These are phyloP conservation scores for Eudyptes chrysolophus DNA, from an alignment of 2,113 vertebrate species.

Conservation along the genomic window DNA sequence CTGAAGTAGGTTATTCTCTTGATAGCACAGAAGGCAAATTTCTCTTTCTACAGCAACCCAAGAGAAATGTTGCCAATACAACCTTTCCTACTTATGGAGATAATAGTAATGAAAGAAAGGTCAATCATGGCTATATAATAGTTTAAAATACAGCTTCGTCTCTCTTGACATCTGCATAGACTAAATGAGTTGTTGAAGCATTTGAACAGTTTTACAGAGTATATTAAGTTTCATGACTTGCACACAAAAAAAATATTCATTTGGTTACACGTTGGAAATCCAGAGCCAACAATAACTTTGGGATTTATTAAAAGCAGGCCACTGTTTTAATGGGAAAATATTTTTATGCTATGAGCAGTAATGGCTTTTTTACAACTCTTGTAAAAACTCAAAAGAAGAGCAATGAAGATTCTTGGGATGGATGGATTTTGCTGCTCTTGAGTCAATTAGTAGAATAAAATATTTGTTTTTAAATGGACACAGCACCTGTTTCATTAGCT, in stretches of 20 bases:
- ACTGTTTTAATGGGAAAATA: slow-evolving; percentile 71
- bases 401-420: slow-evolving; percentile 12
- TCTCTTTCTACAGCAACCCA: neutral
- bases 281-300: slow-evolving; percentile 67
- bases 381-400: slow-evolving; percentile 43
- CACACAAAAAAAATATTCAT: slow-evolving; percentile 62
- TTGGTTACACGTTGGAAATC: slow-evolving; percentile 57
- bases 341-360: slow-evolving; percentile 61
- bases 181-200: slow-evolving; percentile 63
- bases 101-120: slow-evolving; percentile 27
- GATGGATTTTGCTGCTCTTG: slow-evolving; percentile 5
- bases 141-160: slow-evolving; percentile 24
- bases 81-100: neutral
- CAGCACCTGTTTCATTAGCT: slow-evolving; percentile 30
- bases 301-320: slow-evolving; percentile 73
- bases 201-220: slow-evolving; percentile 65
- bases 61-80: neutral
- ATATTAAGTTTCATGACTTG: slow-evolving; percentile 70
- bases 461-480: neutral
- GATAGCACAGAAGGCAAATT: neutral
- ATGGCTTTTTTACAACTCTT: slow-evolving; percentile 55
- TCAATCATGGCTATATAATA: neutral
- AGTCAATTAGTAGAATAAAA: slow-evolving; percentile 8
- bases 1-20: neutral
- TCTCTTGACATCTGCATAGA: slow-evolving; percentile 57